Conservation (phyloP, 2,888 invertebrate genomes). For the Trileptium ribeirensis region DNA sequence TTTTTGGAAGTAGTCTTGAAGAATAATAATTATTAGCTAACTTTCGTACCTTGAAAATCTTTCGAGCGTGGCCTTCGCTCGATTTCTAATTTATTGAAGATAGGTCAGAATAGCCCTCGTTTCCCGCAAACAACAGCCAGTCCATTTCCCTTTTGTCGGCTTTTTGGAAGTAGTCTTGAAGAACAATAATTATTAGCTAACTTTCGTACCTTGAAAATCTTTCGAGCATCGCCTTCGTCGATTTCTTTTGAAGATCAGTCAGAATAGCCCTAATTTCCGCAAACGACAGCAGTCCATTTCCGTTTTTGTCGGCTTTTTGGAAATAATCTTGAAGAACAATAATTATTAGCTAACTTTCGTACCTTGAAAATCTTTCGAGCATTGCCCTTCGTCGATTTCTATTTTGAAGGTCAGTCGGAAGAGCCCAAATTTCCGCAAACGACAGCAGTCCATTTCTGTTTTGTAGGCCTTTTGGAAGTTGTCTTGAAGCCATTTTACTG, state of each 20-base stretch:
- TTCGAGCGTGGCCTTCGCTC: constrained; percentile 55
- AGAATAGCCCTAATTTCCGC: constrained; percentile 58
- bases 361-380: too few species aligned
- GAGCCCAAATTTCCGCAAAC: constrained; percentile 58
- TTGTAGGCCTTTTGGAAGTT: constrained; percentile 58
- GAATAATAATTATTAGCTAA: too few species aligned
- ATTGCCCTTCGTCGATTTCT: too few species aligned
- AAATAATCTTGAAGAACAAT: constrained; percentile 57
- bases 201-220: too few species aligned
- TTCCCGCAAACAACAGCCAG: constrained; percentile 57
- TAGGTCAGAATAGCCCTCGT: constrained; percentile 57
- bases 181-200: too few species aligned
- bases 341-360: too few species aligned
- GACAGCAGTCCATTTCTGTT: constrained; percentile 57
- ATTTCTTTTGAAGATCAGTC: constrained; percentile 57
- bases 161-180: constrained; percentile 55
- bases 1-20: too few species aligned
- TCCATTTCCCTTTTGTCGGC: constrained; percentile 59
- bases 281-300: constrained; percentile 57
- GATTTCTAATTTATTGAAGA: constrained; percentile 58
- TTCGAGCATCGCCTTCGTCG: too few species aligned
- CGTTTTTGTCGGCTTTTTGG: constrained; percentile 58
- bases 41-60: constrained; percentile 57
- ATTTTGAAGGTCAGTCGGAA: constrained; percentile 47
- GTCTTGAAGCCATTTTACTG: constrained; percentile 54